Base-by-base conservation (phyloP, 2,113 vertebrate genomes). In the Thunnus maccoyii region DNA sequence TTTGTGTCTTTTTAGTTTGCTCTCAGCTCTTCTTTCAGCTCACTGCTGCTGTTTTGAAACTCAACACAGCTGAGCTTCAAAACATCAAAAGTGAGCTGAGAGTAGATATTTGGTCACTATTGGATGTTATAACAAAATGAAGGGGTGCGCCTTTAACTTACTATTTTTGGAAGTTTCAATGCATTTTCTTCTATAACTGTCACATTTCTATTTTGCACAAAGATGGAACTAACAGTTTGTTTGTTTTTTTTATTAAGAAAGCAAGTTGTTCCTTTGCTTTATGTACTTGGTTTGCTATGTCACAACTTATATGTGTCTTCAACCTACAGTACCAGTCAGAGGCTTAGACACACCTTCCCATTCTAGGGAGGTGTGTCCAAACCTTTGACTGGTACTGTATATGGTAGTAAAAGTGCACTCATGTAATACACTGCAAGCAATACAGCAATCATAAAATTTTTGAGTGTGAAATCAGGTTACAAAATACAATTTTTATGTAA, bases 131-230 rank as follows among this genome's bases (percentile, higher is more conserved):
- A 44, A 27, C 1, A 52, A 27, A 54, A 56, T 18, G 12, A 16
- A 20, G 20, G 54, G 5, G 13, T 54, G 60, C 1, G 27, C 55
- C 25, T 22, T 16, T 17, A 15, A 30, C 12, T n/a, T 61, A 55
- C 66, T 17, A 12, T 14, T 22, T 48, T 2, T 30, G 14, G 9
- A 57, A 2, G 12, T 32, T 56, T 60, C 18, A 17, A 5, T 36
- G 10, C 36, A 18, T 12, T 76, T 52, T 52, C 73, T 78, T 32
- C 63, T 57, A 25, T 36, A 60, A 36, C 20, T 25, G 80, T 75
- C 15, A 48, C 25, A 72, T 85, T 80, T 78, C 60, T 84, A 18
- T 85, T 91, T 92, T 93, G 89, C 89, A 92, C 87, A 92, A 79
- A 76, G 50, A 76, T 84, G 56, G 50, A 80, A 78, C 64, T 85